Percentiles rank a stretch among this genome's conserved stretches.
phyloP scores from a whole-genome alignment of 2,797 vertebrate species.

The Karalla daura region DNA sequence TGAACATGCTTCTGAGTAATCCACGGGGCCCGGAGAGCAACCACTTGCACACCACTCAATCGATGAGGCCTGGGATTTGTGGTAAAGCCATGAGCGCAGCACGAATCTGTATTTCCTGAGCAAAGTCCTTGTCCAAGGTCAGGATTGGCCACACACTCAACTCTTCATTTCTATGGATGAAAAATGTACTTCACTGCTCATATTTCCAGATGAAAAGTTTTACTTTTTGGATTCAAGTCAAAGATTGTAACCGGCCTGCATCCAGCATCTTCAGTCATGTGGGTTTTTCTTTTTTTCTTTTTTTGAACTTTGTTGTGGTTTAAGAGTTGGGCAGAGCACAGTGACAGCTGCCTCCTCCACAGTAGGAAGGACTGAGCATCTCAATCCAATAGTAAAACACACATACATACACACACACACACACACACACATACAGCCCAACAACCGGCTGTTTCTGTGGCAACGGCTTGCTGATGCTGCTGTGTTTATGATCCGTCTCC shows the following conservation, averaged over 20 bases:
- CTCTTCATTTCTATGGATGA: slow-evolving; percentile 16
- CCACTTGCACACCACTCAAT: slow-evolving; percentile 80
- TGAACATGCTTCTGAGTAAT: slow-evolving; percentile 79
- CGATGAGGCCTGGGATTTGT: slow-evolving; percentile 76
- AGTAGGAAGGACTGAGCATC: slow-evolving; percentile 53
- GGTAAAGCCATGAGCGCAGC: slow-evolving; percentile 61
- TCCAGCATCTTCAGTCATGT: not conserved
- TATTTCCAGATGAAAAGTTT: slow-evolving; percentile 23
- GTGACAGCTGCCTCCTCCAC: slow-evolving; percentile 47
- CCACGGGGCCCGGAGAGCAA: slow-evolving; percentile 67
- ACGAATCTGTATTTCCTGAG: slow-evolving; percentile 61
- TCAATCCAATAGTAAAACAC: slow-evolving; percentile 41
- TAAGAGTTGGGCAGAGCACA: slow-evolving; percentile 10
- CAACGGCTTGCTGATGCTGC: slow-evolving; percentile 59
- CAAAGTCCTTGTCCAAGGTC: slow-evolving; percentile 65
- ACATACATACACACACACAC: no score
- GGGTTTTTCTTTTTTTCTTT: not conserved
- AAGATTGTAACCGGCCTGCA: not conserved
- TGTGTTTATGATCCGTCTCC: slow-evolving; percentile 72
- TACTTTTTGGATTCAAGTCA: not conserved
- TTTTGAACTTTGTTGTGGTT: slow-evolving; percentile 7
- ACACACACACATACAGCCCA: slow-evolving; percentile 17
- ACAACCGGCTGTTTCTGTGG: slow-evolving; percentile 63
- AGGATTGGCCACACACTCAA: slow-evolving; percentile 16
- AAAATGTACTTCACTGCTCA: slow-evolving; percentile 15